These are phyloP conservation scores for Brenthis hecate DNA, from an alignment of 2,888 invertebrate species.

Conservation along the genomic window DNA sequence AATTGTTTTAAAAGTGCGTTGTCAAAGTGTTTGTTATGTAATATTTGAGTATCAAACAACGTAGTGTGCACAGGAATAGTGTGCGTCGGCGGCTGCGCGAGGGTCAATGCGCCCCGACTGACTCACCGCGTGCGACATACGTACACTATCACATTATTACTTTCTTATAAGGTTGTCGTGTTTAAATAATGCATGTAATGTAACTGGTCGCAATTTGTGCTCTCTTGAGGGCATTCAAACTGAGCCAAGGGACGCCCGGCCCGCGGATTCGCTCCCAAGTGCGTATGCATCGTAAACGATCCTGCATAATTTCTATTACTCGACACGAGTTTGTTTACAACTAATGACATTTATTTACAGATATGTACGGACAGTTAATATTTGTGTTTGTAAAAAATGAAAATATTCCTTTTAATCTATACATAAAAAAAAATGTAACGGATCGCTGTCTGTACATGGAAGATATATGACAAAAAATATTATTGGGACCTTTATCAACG, in stretches of 20 bases:
- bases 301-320: constrained; percentile 27
- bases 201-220: constrained; percentile 77
- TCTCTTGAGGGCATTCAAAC: constrained; percentile 47
- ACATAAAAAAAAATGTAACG: too few species aligned
- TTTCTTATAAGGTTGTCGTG: constrained; percentile 79
- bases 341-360: neutral
- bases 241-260: constrained; percentile 29
- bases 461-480: too few species aligned
- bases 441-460: too few species aligned
- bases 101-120: constrained; percentile 73
- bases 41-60: constrained; percentile 60
- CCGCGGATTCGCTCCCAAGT: constrained; percentile 29
- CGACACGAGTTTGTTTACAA: constrained; percentile 20
- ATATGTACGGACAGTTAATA: neutral
- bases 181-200: constrained; percentile 81
- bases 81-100: constrained; percentile 63
- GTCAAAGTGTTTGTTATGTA: constrained; percentile 45
- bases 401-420: too few species aligned
- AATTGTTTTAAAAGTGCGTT: constrained; percentile 41
- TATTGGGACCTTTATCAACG: too few species aligned
- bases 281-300: constrained; percentile 35
- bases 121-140: constrained; percentile 72
- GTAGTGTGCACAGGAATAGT: constrained; percentile 69
- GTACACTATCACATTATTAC: constrained; percentile 78
- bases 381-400: too few species aligned